Evolutionary conservation across 1,140 invertebrate species (phyloP), one percentile per base, ranked within the genome.

Genomic region (Caerostris extrusa): DNA sequence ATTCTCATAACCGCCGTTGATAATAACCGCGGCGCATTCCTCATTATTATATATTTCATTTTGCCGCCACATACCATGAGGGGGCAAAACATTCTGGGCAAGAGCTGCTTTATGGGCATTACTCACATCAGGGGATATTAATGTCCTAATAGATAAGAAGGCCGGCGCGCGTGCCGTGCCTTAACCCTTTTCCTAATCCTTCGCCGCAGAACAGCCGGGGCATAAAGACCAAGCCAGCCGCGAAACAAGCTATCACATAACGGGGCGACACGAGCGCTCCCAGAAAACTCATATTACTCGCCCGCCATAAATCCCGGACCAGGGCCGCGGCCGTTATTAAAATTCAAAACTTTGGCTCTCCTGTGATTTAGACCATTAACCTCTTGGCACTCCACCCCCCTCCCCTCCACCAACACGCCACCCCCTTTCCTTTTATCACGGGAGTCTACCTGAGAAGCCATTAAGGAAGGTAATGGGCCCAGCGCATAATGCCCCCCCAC

Each of bases 291-390:
- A 77, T 77, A 77, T 77, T 77, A 77, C 53, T 77, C 71, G 19
- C 17, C 58, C 53, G 57, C 58, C 85, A 87, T 87, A 87, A 87
- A 87, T 87, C 85, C 58, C 50, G 85, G 58, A 53, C 71, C 71
- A 19, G 17, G 71, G 50, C 85, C 34, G 50, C 61, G 14, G 34
- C 10, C 85, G 85, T 87, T 87, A 87, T 87, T 87, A 87, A 87
- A 87, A 87, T 87, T 87, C 85, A 87, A 87, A 87, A 87, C 85
- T 87, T 87, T 60, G 58, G 55, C 61, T 87, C 85, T 87, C 60
- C 58, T 77, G 85, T 61, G 85, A 87, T 87, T 87, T 87, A 87
- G 85, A 60, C 85, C 85, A 87, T 87, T 87, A 87, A 87, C 85
- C 85, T 61, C 34, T 77, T 83, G 55, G 71, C 82, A 50, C 82